These are phyloP conservation scores for Trissolcus brochymenae DNA, from an alignment of 2,888 invertebrate species.

Conservation along the genomic window DNA sequence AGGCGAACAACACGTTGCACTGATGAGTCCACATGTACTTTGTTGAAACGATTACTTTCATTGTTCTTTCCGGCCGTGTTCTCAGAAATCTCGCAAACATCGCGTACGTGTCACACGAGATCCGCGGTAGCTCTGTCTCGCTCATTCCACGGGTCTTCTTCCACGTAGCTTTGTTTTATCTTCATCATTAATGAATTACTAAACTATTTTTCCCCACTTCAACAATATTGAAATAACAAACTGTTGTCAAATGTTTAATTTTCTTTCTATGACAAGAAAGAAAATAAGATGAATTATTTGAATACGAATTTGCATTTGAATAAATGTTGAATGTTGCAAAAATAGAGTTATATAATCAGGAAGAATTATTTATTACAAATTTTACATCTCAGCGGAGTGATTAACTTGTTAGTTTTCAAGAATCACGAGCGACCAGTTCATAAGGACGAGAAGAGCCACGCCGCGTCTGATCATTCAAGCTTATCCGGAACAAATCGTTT, in stretches of 20 bases:
- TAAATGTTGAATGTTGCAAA: too few relatives aligned
- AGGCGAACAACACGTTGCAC: slow-evolving; percentile 58
- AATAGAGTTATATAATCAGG: too few relatives aligned
- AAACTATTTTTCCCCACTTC: slow-evolving; percentile 3
- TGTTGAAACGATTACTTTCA: slow-evolving; percentile 75
- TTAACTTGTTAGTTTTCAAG: slow-evolving; percentile 39
- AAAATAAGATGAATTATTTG: too few relatives aligned
- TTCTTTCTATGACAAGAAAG: too few relatives aligned
- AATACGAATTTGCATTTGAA: too few relatives aligned
- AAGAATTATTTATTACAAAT: slow-evolving; percentile 14
- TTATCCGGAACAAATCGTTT: slow-evolving; percentile 48
- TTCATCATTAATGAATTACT: slow-evolving; percentile 38
- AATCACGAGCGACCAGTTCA: slow-evolving; percentile 14
- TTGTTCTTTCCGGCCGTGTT: slow-evolving; percentile 75
- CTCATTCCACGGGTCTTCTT: slow-evolving; percentile 18
- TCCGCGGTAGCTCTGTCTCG: slow-evolving; percentile 50
- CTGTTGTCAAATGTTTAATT: slow-evolving; percentile 12
- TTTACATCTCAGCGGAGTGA: slow-evolving; percentile 9
- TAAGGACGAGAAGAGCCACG: slow-evolving; percentile 17
- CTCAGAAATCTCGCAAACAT: slow-evolving; percentile 73
- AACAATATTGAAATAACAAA: slow-evolving; percentile 18
- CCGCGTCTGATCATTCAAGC: slow-evolving; percentile 41
- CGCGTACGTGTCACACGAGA: slow-evolving; percentile 67
- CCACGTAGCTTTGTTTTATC: not conserved
- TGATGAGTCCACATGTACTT: slow-evolving; percentile 71